These are phyloP conservation scores for Lamellibrachia columna DNA, from an alignment of 2,888 invertebrate genomes.

Conservation along the genomic window DNA sequence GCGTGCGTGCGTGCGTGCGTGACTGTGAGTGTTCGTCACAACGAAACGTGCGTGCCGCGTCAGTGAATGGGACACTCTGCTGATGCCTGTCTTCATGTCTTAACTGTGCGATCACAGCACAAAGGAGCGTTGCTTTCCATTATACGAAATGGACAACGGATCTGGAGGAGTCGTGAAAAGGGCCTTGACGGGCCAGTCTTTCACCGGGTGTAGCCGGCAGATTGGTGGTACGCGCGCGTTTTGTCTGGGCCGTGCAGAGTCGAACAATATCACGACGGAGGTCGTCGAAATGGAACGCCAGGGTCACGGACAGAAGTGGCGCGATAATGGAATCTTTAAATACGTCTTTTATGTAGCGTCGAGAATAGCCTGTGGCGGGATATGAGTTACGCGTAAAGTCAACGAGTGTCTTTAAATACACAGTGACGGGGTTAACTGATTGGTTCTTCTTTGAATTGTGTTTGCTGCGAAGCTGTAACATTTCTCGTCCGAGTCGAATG, in stretches of 20 bases:
- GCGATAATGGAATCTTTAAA: not conserved
- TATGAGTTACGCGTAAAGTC: not conserved
- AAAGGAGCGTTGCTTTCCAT: not conserved
- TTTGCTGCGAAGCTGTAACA: not conserved
- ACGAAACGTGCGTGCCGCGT: not conserved
- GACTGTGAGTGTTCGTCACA: not conserved
- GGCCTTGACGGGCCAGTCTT: not conserved
- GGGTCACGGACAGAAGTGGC: not conserved
- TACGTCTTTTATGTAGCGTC: not conserved
- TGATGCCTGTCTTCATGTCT: not conserved
- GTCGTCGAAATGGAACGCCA: not conserved
- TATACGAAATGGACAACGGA: not conserved
- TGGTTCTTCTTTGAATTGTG: not conserved
- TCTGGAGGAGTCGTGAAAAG: not conserved
- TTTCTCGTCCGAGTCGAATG: not conserved
- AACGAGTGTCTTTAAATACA: not conserved
- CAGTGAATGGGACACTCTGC: not conserved
- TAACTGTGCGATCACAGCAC: not conserved
- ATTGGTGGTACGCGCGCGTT: not conserved
- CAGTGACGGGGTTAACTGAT: not conserved
- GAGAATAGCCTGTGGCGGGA: not conserved
- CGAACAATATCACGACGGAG: not conserved
- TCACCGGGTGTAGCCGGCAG: not conserved
- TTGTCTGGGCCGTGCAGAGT: not conserved
- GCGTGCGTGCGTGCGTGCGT: not conserved